Percentiles rank a stretch among this genome's conserved stretches.
phyloP scores from a whole-genome alignment of 2,888 invertebrate species.

The Aleiodes leptofemur region DNA sequence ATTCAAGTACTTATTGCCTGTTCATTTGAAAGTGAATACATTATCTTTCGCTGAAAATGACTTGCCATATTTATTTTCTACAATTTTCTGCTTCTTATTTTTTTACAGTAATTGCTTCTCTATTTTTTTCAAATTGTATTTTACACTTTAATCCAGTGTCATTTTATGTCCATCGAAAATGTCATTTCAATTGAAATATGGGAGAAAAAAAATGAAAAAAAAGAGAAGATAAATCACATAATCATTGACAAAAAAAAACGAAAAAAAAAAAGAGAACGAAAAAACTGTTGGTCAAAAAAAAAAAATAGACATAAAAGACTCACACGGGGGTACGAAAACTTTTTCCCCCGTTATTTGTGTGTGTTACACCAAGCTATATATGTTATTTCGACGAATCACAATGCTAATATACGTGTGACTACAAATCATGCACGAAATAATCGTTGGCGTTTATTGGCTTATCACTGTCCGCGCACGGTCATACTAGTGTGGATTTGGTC shows the following conservation, averaged over 20 bases:
- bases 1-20: no score
- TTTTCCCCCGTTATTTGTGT: constrained; percentile 31
- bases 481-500: constrained; percentile 38
- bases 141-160: no score
- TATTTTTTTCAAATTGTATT: no score
- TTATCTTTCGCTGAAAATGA: neutral
- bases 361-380: constrained; percentile 48
- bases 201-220: constrained; percentile 3
- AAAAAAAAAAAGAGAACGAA: no score
- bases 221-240: constrained; percentile 39
- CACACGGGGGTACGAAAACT: constrained; percentile 4
- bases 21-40: no score
- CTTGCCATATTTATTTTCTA: no score
- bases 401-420: constrained; percentile 60
- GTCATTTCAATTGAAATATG: neutral
- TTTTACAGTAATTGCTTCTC: no score
- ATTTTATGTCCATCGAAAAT: no score
- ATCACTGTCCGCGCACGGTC: constrained; percentile 54
- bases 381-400: constrained; percentile 58
- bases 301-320: constrained; percentile 18
- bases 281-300: neutral
- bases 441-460: constrained; percentile 59
- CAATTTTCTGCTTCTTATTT: no score
- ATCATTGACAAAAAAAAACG: constrained; percentile 41
- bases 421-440: constrained; percentile 58